Conservation (phyloP, 1,140 invertebrate genomes). For the Drosophila paulistorum region DNA sequence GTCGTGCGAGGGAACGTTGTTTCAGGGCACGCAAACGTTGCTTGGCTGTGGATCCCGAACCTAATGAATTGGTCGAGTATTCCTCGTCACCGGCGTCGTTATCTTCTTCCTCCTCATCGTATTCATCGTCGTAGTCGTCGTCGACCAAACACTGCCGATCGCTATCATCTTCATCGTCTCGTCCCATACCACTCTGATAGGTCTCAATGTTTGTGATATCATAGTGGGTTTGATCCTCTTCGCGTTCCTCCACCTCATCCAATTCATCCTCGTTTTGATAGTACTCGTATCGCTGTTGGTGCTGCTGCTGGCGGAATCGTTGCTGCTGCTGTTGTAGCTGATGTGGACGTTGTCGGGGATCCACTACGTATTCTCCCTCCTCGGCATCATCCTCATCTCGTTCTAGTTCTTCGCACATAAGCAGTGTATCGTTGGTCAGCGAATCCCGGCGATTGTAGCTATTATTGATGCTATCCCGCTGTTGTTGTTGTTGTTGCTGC, state of each 20-base stretch:
- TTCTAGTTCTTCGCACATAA: conserved; percentile 77
- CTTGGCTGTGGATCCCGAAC: conserved; percentile 66
- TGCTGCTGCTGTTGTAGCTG: conserved; percentile 54
- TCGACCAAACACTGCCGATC: conserved; percentile 75
- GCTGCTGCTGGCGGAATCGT: conserved; percentile 56
- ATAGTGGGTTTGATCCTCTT: conserved; percentile 80
- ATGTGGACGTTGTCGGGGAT: conserved; percentile 51
- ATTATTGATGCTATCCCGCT: conserved; percentile 76
- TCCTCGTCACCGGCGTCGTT: conserved; percentile 79
- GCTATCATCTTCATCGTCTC: conserved; percentile 74
- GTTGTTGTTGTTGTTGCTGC: conserved; percentile 34
- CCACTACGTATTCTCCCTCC: conserved; percentile 44
- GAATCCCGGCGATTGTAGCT: conserved; percentile 77
- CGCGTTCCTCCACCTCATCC: conserved; percentile 65
- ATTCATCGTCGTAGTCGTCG: conserved; percentile 63
- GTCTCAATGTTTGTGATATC: conserved; percentile 82
- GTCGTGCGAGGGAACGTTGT: conserved; percentile 59
- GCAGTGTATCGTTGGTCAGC: conserved; percentile 73
- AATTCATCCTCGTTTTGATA: conserved; percentile 72
- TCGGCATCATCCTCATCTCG: conserved; percentile 49
- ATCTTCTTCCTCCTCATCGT: conserved; percentile 69
- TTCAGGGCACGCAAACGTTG: conserved; percentile 72
- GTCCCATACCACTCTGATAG: conserved; percentile 68
- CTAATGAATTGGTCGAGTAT: conserved; percentile 73
- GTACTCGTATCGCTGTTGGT: conserved; percentile 72